These are phyloP conservation scores for Blomia tropicalis DNA, from an alignment of 2,888 invertebrate species.

Conservation along the genomic window DNA sequence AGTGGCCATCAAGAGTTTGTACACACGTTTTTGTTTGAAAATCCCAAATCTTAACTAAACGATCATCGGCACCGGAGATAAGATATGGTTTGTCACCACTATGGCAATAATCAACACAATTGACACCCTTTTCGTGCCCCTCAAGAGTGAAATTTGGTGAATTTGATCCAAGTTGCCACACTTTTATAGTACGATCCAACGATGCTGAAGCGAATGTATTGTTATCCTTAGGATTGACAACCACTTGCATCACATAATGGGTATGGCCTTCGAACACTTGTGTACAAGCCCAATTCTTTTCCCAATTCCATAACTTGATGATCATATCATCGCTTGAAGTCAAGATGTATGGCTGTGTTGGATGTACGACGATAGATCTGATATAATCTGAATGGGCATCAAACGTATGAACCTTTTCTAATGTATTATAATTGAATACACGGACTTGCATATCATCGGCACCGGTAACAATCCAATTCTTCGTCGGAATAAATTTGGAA, in stretches of 20 bases:
- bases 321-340: constrained; percentile 96
- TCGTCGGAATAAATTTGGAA: constrained; percentile 85
- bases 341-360: constrained; percentile 86
- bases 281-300: constrained; percentile 91
- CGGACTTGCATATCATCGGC: constrained; percentile 57
- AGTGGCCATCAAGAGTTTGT: constrained; percentile 90
- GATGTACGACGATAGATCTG: constrained; percentile 86
- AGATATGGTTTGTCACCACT: constrained; percentile 98
- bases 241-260: constrained; percentile 99
- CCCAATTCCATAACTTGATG: constrained; percentile 99
- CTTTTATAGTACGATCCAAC: constrained; percentile 87
- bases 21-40: constrained; percentile 88
- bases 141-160: constrained; percentile 94
- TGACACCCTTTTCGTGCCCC: constrained; percentile 93
- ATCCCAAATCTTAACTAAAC: constrained; percentile 96
- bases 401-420: constrained; percentile 83
- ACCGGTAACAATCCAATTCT: constrained; percentile 96
- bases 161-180: constrained; percentile 96
- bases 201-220: constrained; percentile 99
- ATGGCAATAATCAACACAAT: constrained; percentile 97
- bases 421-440: constrained; percentile 94
- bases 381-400: constrained; percentile 99
- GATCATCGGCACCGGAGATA: constrained; percentile 95
- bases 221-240: constrained; percentile 97
- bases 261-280: constrained; percentile 98